A percentile compares a stretch with the other conserved stretches of the same genome.
These are phyloP conservation scores for Alviniconcha strummeri DNA, from an alignment of 2,888 invertebrate genomes.

Conservation along the genomic window DNA sequence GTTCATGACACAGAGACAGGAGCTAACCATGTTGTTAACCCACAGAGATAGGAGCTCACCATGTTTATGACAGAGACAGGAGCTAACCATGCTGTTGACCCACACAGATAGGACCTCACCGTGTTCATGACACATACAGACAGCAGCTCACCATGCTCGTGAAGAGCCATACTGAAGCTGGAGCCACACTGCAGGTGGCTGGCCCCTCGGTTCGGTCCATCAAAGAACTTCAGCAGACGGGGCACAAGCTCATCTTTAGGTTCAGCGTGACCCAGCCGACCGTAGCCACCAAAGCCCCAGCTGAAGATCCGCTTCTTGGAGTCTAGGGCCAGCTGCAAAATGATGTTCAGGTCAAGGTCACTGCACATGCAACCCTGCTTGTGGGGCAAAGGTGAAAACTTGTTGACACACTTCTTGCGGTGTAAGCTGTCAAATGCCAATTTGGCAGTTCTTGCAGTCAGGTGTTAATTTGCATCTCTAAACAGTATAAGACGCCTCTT, in stretches of 20 bases:
- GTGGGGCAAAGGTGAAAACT: background rate
- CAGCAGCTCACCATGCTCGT: constrained; percentile 80
- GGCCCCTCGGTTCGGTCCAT: constrained; percentile 88
- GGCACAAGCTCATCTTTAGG: constrained; percentile 92
- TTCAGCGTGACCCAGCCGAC: constrained; percentile 93
- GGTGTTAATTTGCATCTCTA: too few relatives aligned
- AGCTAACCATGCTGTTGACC: too few relatives aligned
- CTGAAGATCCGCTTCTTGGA: constrained; percentile 91
- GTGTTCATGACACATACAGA: too few relatives aligned
- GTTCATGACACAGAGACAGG: too few relatives aligned
- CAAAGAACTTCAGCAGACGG: constrained; percentile 90
- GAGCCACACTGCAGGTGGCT: constrained; percentile 89
- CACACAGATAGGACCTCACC: too few relatives aligned
- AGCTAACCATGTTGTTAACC: too few relatives aligned
- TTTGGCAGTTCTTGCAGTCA: too few relatives aligned
- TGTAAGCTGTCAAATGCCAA: background rate
- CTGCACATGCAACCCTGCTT: background rate
- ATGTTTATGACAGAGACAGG: too few relatives aligned
- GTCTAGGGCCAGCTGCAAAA: constrained; percentile 85
- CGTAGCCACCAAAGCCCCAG: constrained; percentile 97
- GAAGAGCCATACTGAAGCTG: constrained; percentile 89
- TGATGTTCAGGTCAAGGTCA: background rate
- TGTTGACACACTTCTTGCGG: background rate
- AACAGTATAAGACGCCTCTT: too few relatives aligned
- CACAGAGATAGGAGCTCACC: too few relatives aligned